Evolutionary conservation across 92 coral and sea anemone species (phyloP), one percentile per base, ranked within the genome.

Genomic region (Palythoa caribaeorum): DNA sequence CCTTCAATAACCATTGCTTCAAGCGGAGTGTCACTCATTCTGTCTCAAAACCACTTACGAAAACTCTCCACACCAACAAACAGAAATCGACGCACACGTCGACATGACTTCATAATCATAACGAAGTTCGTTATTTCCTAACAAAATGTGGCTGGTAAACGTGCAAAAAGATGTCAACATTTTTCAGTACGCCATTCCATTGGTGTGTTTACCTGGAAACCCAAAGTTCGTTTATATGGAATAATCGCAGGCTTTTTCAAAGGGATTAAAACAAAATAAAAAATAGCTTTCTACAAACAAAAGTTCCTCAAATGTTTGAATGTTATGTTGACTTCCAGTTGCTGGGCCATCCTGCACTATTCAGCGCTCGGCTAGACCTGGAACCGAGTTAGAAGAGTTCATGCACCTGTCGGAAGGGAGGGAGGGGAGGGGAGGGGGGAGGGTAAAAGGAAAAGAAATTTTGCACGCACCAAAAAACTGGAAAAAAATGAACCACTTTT

Each of bases 1-100:
- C 98, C 98, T 66, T 79, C 92, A 19, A 94, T 89, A 71, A 89
- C 80, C 66, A 94, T 91, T 1, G 93, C 89, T 85, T 94, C 98
- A 63, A 93, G 60, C 15, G 57, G 85, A 1, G 96, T 39, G 76
- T 94, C 98, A 87, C 92, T 91, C 98, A 94, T 94, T 71, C 11
- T 81, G 60, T 65, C 62, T 65, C 48, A 81, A 71, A 80, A 14
- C 21, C 40, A 65, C 60, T 20, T 12, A 28, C 11, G 35, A 20
- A 77, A 47, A 21, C n/a, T 6, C 51, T 20, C 59, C 80, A 20
- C 9, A 12, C 40, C 5, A 38, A 71, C 38, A 71, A 19, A 44
- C 37, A 5, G 12, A 74, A 48, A 35, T 44, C 4, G 19, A 77
- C 11, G 40, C 59, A 35, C 6, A 47, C 28, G 19, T 20, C 44